phyloP scores from a whole-genome alignment of 2,113 vertebrate genomes.

The Anhinga rufa region DNA sequence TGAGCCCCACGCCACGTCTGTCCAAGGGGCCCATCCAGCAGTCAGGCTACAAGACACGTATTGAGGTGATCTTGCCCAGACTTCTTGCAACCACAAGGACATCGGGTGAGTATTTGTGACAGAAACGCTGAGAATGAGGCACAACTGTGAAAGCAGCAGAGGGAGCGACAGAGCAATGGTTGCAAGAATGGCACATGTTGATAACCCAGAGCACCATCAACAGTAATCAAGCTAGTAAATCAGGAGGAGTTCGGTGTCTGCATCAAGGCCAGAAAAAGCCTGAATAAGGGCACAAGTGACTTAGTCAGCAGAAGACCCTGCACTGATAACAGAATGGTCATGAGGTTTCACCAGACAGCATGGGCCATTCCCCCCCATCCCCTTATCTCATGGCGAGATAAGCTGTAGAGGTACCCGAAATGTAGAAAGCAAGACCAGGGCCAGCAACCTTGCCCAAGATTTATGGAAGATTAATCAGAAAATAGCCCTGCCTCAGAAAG shows the following conservation, averaged over 20 bases:
- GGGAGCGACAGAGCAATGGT: not conserved
- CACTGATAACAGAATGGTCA: not conserved
- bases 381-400: not conserved
- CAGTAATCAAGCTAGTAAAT: not conserved
- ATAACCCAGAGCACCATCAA: not conserved
- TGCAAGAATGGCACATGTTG: not conserved
- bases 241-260: not conserved
- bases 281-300: not conserved
- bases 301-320: not conserved
- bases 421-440: not conserved
- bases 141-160: not conserved
- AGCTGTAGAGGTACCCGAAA: not conserved
- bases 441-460: not conserved
- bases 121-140: not conserved
- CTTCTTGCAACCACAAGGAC: not conserved
- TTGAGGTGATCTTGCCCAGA: not conserved
- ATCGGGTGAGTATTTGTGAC: fast-evolving
- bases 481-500: not conserved
- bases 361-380: not conserved
- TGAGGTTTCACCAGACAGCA: not conserved
- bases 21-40: not conserved
- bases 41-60: no score
- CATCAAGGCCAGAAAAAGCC: not conserved
- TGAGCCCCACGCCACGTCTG: fast-evolving
- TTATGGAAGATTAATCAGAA: not conserved